These are phyloP conservation scores for Otolemur garnettii DNA, from an alignment of 2,113 vertebrate genomes.

Conservation along the genomic window DNA sequence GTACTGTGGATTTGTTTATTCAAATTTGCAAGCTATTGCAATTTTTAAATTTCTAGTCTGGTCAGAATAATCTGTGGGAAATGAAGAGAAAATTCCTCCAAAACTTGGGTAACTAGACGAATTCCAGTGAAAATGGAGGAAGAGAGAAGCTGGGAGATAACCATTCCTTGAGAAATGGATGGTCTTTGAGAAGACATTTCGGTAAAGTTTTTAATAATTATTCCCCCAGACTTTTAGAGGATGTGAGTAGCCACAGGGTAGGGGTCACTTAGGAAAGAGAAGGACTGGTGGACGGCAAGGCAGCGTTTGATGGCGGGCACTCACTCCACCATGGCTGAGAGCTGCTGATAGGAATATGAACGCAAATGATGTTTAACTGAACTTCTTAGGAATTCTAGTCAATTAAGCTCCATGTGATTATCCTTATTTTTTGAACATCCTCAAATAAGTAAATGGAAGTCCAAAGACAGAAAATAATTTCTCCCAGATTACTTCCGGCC, in stretches of 20 bases:
- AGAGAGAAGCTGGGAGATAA: background rate
- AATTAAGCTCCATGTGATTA: background rate
- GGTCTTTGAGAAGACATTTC: background rate
- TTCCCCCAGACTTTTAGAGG: constrained; percentile 31
- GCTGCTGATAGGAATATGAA: background rate
- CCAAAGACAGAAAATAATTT: background rate
- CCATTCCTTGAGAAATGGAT: background rate
- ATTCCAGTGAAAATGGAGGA: background rate
- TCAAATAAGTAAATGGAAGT: background rate
- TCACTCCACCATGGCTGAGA: background rate
- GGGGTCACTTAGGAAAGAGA: background rate
- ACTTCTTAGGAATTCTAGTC: background rate
- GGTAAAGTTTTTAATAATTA: background rate
- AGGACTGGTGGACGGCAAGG: background rate
- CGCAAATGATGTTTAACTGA: background rate
- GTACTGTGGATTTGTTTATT: background rate
- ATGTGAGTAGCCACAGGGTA: background rate
- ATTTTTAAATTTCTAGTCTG: background rate
- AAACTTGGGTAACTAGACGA: background rate
- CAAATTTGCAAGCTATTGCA: background rate
- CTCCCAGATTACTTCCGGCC: background rate
- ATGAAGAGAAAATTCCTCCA: background rate
- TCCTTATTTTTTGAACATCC: background rate
- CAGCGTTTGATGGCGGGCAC: background rate
- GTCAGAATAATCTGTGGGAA: background rate